Percentiles rank a stretch among this genome's conserved stretches.
These are phyloP conservation scores for Acronicta leporina DNA, from an alignment of 2,888 invertebrate genomes.

Conservation along the genomic window DNA sequence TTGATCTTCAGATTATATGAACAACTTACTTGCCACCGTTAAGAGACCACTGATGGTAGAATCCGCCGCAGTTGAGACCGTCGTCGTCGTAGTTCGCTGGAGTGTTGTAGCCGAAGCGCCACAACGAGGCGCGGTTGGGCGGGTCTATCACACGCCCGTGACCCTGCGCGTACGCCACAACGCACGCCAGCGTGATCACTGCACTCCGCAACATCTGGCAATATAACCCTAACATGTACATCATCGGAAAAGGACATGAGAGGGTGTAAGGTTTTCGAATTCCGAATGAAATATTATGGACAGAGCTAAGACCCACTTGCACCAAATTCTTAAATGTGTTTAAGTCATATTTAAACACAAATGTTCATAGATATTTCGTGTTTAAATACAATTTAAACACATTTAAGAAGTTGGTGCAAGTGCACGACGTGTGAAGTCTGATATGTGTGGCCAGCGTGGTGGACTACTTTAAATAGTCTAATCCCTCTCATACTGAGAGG, in stretches of 20 bases:
- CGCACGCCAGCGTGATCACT: slow-evolving; percentile 55
- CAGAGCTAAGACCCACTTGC: no score
- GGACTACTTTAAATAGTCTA: no score
- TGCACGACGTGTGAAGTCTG: no score
- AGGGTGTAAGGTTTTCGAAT: no score
- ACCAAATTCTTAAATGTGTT: no score
- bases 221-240: not conserved
- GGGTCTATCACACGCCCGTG: slow-evolving; percentile 94
- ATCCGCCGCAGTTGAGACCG: slow-evolving; percentile 95
- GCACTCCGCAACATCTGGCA: slow-evolving; percentile 67
- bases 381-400: no score
- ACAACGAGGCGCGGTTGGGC: slow-evolving; percentile 94
- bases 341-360: no score
- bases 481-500: no score
- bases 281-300: no score
- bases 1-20: not conserved
- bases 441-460: no score
- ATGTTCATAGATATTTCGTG: no score
- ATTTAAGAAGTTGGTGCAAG: no score
- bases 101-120: slow-evolving; percentile 94
- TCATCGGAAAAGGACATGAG: not conserved
- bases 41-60: slow-evolving; percentile 92
- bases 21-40: slow-evolving; percentile 91
- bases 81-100: slow-evolving; percentile 95
- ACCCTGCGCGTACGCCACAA: slow-evolving; percentile 73